These are phyloP conservation scores for Urocyon cinereoargenteus DNA, from an alignment of 2,797 vertebrate species.

Conservation along the genomic window DNA sequence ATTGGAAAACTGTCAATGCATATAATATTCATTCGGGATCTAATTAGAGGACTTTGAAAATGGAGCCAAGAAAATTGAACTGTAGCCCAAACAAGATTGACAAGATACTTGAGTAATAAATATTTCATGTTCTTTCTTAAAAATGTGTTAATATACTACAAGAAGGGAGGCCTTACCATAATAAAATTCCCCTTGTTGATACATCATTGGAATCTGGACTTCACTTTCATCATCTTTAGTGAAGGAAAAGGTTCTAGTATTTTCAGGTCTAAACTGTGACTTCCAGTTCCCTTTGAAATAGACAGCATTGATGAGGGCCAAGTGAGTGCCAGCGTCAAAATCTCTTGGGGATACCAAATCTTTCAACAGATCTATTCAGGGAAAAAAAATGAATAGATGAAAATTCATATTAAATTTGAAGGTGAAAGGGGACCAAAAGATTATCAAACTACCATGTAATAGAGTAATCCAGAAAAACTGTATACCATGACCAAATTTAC, in stretches of 20 bases:
- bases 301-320: conserved; percentile 95
- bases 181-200: conserved; percentile 99
- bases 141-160: neutral
- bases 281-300: conserved; percentile 99
- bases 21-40: neutral
- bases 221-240: conserved; percentile 98
- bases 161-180: conserved; percentile 90
- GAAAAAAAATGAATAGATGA: conserved; percentile 10
- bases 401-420: conserved; percentile 42
- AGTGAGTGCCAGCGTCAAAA: conserved; percentile 93
- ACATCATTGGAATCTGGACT: conserved; percentile 99
- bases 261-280: conserved; percentile 98
- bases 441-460: conserved; percentile 18
- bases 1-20: conserved; percentile 44
- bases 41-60: conserved; percentile 58
- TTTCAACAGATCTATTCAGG: conserved; percentile 92
- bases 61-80: conserved; percentile 32
- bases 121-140: conserved; percentile 39
- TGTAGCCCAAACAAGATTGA: neutral
- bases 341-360: conserved; percentile 95
- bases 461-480: neutral
- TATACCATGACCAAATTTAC: conserved; percentile 55
- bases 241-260: conserved; percentile 98
- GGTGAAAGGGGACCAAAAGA: neutral
- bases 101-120: conserved; percentile 7